Evolutionary conservation across 2,113 vertebrate species (phyloP).

Genomic region (Quiscalus mexicanus): DNA sequence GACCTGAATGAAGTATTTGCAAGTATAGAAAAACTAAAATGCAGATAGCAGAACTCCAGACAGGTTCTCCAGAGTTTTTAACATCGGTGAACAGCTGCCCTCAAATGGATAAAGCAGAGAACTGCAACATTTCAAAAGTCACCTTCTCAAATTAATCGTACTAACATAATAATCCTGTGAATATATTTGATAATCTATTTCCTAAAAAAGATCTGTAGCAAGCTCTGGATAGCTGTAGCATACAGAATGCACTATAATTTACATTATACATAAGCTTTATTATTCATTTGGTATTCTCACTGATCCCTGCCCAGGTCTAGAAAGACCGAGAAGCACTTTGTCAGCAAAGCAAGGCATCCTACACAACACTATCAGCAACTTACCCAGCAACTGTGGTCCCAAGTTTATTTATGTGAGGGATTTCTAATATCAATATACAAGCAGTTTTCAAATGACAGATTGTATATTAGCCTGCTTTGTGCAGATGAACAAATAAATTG

Average conservation of each 20-base stretch:
- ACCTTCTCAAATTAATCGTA: background rate
- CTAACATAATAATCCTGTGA: background rate
- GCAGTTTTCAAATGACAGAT: background rate
- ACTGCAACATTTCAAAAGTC: conserved; percentile 46
- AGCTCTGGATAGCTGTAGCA: background rate
- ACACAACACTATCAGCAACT: background rate
- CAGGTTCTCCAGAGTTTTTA: background rate
- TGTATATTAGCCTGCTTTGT: background rate
- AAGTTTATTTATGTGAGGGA: background rate
- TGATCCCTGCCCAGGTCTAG: background rate
- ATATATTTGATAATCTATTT: background rate
- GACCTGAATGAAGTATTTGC: background rate
- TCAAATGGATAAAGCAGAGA: conserved; percentile 63
- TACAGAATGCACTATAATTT: background rate
- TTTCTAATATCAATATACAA: background rate
- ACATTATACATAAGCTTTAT: background rate
- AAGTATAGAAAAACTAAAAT: background rate
- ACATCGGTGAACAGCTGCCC: conserved; percentile 64
- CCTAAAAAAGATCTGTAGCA: background rate
- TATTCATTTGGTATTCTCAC: background rate
- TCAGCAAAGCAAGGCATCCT: background rate
- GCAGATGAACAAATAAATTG: background rate
- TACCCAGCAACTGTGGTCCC: accelerated
- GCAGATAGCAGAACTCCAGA: background rate
- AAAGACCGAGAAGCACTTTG: background rate